Percentiles rank a stretch among this genome's conserved stretches.
phyloP scores from a whole-genome alignment of 2,113 vertebrate species.

The Chloebia gouldiae region DNA sequence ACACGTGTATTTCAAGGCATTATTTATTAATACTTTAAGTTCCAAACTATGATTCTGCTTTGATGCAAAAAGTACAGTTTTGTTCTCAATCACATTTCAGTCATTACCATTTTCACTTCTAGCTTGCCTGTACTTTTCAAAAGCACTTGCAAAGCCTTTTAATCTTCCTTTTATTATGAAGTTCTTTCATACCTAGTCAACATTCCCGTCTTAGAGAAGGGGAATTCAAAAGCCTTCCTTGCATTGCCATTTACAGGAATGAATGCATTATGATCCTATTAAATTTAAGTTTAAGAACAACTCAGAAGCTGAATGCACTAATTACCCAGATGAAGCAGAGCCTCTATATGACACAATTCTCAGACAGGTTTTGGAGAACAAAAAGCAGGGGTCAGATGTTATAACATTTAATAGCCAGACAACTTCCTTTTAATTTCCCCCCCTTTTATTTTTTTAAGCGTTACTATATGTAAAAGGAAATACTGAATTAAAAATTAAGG shows the following conservation, averaged over 20 bases:
- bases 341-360: not conserved
- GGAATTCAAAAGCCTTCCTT: not conserved
- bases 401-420: not conserved
- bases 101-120: not conserved
- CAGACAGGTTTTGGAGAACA: not conserved
- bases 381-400: not conserved
- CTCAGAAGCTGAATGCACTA: not conserved
- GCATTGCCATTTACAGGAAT: not conserved
- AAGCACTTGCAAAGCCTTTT: not conserved
- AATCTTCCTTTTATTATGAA: not conserved
- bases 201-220: not conserved
- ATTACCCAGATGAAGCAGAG: not conserved
- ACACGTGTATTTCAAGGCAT: not conserved
- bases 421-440: not conserved
- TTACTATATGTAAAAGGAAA: not conserved
- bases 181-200: not conserved
- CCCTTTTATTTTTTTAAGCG: not conserved
- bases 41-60: not conserved
- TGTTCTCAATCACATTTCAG: not conserved
- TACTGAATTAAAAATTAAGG: not conserved
- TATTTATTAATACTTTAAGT: not conserved
- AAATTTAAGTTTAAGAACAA: not conserved
- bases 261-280: not conserved
- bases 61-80: not conserved
- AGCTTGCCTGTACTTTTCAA: not conserved